Base-by-base conservation (phyloP, 1,140 invertebrate species). In the Drosophila murphyi region DNA sequence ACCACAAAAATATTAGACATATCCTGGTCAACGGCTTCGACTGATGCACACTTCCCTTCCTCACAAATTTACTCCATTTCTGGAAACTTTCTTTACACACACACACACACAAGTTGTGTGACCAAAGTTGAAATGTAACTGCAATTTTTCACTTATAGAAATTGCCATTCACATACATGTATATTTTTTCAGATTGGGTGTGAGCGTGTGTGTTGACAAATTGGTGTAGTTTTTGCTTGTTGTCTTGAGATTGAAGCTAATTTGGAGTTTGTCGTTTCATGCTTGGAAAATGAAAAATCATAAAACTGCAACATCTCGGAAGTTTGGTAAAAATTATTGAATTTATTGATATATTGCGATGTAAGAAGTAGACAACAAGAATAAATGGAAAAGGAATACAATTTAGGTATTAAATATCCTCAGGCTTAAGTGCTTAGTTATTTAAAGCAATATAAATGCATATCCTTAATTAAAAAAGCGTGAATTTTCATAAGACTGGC, bases 211-310 rank as follows among this genome's bases (percentile, higher is more conserved):
- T 28, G 45, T n/a, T 62, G 54, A 54, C 54, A 59, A 65, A 72
- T 72, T 45, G 57, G 47, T 67, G 51, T 48, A 61, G 55, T 65
- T 83, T 55, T 59, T 56, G 48, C 34, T 70, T 72, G 70, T 45
- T 68, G 41, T 56, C 57, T 55, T 56, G 64, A 60, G 80, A 70
- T 64, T 80, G 54, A 29, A 78, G 76, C 80, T 82, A 83, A 82
- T 82, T 82, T 76, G 50, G 83, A 82, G 82, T 82, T 83, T 80
- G 74, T 76, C 72, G 43, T 73, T 43, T 31, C 47, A 45, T 61
- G 47, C 59, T 73, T 41, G 8, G 43, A 43, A 45, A 43, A 69
- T 72, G 60, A 74, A 60, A 78, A 82, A 82, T 78, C 79, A 78
- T 69, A 68, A 74, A 55, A 54, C 71, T 63, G 29, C 55, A 50